phyloP scores from a whole-genome alignment of 2,888 invertebrate genomes.

The Pollenia amentaria region DNA sequence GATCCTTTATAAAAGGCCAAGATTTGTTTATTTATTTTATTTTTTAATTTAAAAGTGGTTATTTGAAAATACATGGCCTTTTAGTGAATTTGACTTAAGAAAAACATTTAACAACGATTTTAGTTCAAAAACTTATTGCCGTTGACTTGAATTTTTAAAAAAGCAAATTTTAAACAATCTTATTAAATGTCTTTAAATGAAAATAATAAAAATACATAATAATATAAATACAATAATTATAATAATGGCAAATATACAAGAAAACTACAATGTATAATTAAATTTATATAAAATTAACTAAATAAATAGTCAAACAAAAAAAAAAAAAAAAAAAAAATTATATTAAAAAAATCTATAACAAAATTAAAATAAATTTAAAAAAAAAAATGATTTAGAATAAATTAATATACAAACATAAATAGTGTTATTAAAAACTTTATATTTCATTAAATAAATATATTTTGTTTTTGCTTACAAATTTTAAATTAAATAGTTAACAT shows the following conservation, averaged over 20 bases:
- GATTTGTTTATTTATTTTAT: too few species aligned
- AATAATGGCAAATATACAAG: conserved; percentile 44
- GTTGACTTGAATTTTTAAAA: too few species aligned
- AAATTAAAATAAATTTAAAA: conserved; percentile 72
- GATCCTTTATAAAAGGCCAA: too few species aligned
- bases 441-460: conserved; percentile 33
- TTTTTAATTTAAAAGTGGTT: background rate
- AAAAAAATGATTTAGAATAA: conserved; percentile 55
- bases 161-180: conserved; percentile 7
- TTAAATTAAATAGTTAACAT: conserved; percentile 55
- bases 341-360: conserved; percentile 74
- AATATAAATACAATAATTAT: conserved; percentile 24
- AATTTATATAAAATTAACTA: conserved; percentile 75
- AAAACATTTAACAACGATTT: too few species aligned
- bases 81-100: too few species aligned
- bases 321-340: conserved; percentile 52
- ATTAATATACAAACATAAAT: conserved; percentile 30
- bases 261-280: conserved; percentile 12
- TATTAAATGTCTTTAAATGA: conserved; percentile 3
- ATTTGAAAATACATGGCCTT: background rate
- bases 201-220: conserved; percentile 19
- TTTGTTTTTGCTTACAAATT: conserved; percentile 8
- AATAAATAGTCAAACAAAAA: conserved; percentile 42
- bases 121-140: too few species aligned
- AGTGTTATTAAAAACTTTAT: conserved; percentile 25